Conservation (phyloP, 2,113 vertebrate species). For the Orycteropus afer region DNA sequence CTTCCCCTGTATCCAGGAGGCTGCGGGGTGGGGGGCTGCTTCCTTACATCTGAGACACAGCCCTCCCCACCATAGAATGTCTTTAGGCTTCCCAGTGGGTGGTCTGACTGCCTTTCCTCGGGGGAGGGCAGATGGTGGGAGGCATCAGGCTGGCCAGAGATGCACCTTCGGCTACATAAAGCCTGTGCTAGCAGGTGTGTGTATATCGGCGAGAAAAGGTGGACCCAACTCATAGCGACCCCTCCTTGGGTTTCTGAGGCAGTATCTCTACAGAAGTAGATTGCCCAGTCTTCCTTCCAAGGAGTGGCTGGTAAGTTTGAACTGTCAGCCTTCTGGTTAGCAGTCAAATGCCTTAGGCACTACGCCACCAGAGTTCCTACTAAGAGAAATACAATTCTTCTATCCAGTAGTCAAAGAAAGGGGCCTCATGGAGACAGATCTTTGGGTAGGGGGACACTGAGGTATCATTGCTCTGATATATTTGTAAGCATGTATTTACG, state of each 20-base stretch:
- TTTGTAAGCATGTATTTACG: not conserved
- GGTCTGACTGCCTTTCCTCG: not conserved
- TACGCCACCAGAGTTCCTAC: too few species aligned
- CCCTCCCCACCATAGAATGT: not conserved
- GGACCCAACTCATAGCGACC: too few species aligned
- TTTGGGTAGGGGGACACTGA: not conserved
- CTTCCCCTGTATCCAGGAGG: not conserved
- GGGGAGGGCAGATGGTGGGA: accelerated
- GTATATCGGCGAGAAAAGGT: too few species aligned
- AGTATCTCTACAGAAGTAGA: too few species aligned
- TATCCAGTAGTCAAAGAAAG: not conserved
- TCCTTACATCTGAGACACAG: not conserved
- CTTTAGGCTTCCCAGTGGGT: not conserved
- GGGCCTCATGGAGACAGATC: not conserved
- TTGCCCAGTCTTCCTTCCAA: too few species aligned
- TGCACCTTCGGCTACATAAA: not conserved
- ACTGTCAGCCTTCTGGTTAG: too few species aligned
- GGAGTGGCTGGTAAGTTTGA: too few species aligned
- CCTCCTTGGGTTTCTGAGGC: too few species aligned
- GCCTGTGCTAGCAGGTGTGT: not conserved
- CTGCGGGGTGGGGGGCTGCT: not conserved
- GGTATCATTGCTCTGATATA: not conserved
- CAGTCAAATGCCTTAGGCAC: too few species aligned
- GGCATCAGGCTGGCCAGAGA: not conserved
- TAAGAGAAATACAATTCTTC: not conserved